Conservation (phyloP, 2,797 vertebrate genomes). For the Sebastiscus tertius region DNA sequence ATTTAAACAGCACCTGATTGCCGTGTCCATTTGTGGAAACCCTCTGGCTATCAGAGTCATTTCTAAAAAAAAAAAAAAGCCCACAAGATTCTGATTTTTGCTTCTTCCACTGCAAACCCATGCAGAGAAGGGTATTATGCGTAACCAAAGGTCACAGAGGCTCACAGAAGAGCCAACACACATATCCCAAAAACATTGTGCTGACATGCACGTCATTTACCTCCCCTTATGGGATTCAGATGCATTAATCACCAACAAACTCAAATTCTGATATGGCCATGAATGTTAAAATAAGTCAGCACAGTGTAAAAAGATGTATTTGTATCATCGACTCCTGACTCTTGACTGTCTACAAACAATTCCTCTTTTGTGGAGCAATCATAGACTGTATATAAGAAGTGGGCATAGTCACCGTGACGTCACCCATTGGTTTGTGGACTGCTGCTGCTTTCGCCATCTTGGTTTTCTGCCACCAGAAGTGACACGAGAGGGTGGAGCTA, state of each 20-base stretch:
- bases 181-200: background rate
- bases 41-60: background rate
- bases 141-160: background rate
- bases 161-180: background rate
- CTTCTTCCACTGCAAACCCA: background rate
- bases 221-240: background rate
- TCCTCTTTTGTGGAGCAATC: background rate
- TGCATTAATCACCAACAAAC: background rate
- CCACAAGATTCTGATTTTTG: too few species aligned
- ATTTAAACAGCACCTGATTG: slow-evolving; percentile 38
- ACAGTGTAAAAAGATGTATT: background rate
- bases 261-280: background rate
- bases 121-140: background rate
- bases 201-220: background rate
- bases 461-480: too few species aligned
- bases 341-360: background rate
- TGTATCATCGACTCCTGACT: background rate
- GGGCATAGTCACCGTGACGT: too few species aligned
- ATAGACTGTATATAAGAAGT: too few species aligned
- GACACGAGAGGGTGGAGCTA: too few species aligned
- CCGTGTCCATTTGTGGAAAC: background rate
- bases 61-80: background rate
- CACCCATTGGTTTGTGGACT: too few species aligned
- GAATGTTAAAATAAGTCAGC: background rate
- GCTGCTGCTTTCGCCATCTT: too few species aligned